Evolutionary conservation across 2,113 vertebrate genomes (phyloP).

Genomic region (Corythornis madagascariensis): DNA sequence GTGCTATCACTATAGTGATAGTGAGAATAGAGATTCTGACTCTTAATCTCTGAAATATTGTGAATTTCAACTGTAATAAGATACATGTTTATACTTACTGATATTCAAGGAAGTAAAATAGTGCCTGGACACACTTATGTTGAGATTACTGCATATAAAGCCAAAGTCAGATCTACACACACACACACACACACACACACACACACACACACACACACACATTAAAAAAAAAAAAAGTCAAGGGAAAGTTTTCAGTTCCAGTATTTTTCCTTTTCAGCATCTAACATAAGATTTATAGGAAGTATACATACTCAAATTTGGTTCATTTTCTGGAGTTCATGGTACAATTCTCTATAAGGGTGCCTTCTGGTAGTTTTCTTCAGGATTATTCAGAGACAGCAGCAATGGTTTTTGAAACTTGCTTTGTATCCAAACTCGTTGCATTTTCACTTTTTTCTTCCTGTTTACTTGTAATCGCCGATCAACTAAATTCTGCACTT

Average conservation of each 20-base stretch:
- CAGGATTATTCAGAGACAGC: constrained; percentile 22
- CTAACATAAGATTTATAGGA: not conserved
- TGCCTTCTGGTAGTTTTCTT: not conserved
- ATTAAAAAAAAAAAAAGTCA: not conserved
- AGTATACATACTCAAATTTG: not conserved
- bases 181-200: not conserved
- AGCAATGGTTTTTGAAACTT: constrained; percentile 85
- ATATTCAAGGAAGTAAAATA: constrained; percentile 21
- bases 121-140: not conserved
- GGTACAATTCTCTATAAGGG: not conserved
- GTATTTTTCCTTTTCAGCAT: not conserved
- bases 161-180: not conserved
- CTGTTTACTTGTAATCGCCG: constrained; percentile 91
- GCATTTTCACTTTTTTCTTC: constrained; percentile 89
- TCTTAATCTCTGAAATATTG: not conserved
- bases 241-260: not conserved
- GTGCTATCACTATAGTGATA: not conserved
- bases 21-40: not conserved
- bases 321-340: not conserved
- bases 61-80: constrained; percentile 32
- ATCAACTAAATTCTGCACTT: constrained; percentile 92
- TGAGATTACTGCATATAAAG: not conserved
- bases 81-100: not conserved
- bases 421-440: constrained; percentile 92
- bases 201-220: not conserved